phyloP scores from a whole-genome alignment of 1,140 invertebrate genomes.

The Halotydeus destructor region DNA sequence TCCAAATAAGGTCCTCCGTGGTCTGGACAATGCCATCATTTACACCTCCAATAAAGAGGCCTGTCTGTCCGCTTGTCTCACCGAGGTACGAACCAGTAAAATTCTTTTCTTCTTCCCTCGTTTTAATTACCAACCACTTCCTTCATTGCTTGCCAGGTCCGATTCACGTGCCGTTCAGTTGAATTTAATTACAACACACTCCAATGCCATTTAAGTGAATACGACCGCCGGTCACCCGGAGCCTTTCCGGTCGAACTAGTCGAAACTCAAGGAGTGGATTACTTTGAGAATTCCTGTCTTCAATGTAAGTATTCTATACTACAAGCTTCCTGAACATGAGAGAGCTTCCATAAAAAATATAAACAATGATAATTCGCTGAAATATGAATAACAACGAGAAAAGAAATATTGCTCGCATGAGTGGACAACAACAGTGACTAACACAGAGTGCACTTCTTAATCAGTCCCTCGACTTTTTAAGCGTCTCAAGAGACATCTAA shows the following conservation, averaged over 20 bases:
- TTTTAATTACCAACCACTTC: neutral
- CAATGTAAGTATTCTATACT: slow-evolving; percentile 22
- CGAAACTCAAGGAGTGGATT: slow-evolving; percentile 73
- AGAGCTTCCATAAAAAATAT: too few species aligned
- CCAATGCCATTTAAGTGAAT: slow-evolving; percentile 67
- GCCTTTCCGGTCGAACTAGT: slow-evolving; percentile 42
- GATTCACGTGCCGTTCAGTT: slow-evolving; percentile 70
- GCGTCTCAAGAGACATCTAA: neutral
- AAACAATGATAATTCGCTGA: neutral
- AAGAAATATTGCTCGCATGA: neutral
- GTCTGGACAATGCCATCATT: slow-evolving; percentile 68
- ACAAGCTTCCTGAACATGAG: neutral
- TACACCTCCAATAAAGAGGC: slow-evolving; percentile 83
- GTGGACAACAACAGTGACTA: too few species aligned
- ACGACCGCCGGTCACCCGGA: slow-evolving; percentile 58
- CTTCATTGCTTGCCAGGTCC: too few species aligned
- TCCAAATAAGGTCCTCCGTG: slow-evolving; percentile 70
- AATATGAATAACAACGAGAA: neutral
- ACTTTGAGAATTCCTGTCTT: slow-evolving; percentile 84
- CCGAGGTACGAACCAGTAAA: slow-evolving; percentile 39
- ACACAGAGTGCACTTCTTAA: neutral
- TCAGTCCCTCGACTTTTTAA: neutral
- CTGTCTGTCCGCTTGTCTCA: slow-evolving; percentile 69
- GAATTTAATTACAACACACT: slow-evolving; percentile 83
- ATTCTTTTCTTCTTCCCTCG: neutral